Conservation (phyloP, 2,113 vertebrate species). For the Antidorcas marsupialis region DNA sequence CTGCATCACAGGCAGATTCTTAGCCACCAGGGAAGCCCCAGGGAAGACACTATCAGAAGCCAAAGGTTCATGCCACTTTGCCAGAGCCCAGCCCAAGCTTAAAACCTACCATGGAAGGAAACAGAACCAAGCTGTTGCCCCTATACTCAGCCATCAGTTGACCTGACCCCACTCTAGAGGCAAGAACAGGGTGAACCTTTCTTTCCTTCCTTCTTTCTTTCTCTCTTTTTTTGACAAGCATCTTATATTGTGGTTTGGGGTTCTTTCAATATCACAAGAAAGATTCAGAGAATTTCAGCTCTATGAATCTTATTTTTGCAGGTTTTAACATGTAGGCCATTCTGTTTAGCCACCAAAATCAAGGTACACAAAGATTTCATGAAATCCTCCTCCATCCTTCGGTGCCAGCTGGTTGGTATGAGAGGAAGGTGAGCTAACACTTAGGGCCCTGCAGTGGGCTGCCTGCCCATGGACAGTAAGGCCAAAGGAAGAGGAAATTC, state of each 20-base stretch:
- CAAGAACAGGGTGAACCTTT: neutral
- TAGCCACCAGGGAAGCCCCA: neutral
- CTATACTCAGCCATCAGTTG: neutral
- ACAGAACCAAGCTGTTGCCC: neutral
- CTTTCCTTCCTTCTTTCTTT: neutral
- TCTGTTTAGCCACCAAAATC: neutral
- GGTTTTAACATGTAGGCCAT: neutral
- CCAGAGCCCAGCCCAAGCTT: neutral
- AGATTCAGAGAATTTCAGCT: neutral
- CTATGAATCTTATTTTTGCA: neutral
- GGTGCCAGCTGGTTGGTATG: neutral
- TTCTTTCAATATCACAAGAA: neutral
- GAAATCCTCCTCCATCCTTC: neutral
- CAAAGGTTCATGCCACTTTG: neutral
- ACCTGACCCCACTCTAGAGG: neutral
- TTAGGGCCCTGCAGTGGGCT: neutral
- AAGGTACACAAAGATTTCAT: neutral
- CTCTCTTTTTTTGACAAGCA: neutral
- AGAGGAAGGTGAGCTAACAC: neutral
- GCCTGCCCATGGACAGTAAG: neutral
- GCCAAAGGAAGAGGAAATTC: neutral
- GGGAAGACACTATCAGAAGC: neutral
- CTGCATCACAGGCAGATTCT: neutral
- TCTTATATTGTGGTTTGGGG: neutral
- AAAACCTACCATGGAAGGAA: neutral